Percentiles rank a stretch among this genome's conserved stretches.
These are phyloP conservation scores for Gymnothorax javanicus DNA, from an alignment of 2,797 vertebrate genomes.

Conservation along the genomic window DNA sequence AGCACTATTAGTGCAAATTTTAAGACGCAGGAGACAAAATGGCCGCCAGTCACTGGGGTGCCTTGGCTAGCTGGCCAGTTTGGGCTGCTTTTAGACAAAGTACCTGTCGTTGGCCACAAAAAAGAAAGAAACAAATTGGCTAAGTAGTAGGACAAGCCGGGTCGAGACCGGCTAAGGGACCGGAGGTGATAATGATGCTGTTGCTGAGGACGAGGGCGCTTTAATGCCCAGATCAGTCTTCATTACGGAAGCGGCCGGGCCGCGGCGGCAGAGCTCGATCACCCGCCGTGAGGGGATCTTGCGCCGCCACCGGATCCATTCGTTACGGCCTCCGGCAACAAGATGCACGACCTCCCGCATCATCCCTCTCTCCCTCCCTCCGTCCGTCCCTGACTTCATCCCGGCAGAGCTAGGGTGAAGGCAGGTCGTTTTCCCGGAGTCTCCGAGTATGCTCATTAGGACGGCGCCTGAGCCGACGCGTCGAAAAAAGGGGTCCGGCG, in stretches of 20 bases:
- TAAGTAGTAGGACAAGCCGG: background rate
- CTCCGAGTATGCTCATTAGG: slow-evolving; percentile 24
- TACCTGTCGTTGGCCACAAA: background rate
- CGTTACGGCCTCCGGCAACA: slow-evolving; percentile 15
- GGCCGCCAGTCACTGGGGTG: background rate
- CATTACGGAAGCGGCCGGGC: slow-evolving; percentile 18
- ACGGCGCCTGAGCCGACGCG: background rate
- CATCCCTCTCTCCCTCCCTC: slow-evolving; percentile 11
- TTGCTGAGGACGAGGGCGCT: background rate
- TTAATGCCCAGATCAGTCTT: slow-evolving; percentile 29
- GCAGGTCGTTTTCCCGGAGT: slow-evolving; percentile 10
- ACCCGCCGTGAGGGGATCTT: slow-evolving; percentile 21
- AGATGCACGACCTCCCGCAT: background rate
- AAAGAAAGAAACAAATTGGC: background rate
- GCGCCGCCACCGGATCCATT: background rate
- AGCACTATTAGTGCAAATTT: background rate
- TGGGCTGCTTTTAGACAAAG: no score
- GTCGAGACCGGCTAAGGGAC: background rate
- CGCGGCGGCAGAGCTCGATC: background rate
- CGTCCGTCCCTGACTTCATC: slow-evolving; percentile 29
- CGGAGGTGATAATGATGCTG: slow-evolving; percentile 9
- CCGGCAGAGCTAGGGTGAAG: background rate
- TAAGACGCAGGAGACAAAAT: background rate
- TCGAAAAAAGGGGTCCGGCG: no score
- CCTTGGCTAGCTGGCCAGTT: background rate